Evolutionary conservation across 2,888 invertebrate genomes (phyloP).

Genomic region (Sinhomidia bicolor): DNA sequence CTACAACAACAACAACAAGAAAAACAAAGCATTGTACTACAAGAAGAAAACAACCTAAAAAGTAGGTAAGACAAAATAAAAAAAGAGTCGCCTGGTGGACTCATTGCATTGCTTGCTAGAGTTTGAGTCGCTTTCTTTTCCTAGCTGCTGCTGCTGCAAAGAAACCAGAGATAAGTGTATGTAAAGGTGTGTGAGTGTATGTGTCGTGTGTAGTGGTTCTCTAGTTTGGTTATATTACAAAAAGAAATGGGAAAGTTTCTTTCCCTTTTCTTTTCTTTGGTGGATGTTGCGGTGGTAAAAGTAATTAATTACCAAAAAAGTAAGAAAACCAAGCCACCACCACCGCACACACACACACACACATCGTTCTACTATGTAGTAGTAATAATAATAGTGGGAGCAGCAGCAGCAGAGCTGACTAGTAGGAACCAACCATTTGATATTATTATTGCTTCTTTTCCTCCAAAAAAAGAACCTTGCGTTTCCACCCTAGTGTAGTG

Average conservation of each 20-base stretch:
- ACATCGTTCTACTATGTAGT: too few species aligned
- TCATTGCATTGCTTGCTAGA: neutral
- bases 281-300: slow-evolving; percentile 38
- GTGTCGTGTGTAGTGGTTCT: slow-evolving; percentile 36
- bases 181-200: too few species aligned
- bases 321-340: slow-evolving; percentile 20
- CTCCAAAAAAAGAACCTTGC: neutral
- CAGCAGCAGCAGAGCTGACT: neutral
- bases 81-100: too few species aligned
- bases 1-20: neutral
- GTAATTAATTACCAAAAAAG: slow-evolving; percentile 55
- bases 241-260: neutral
- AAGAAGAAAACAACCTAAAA: neutral
- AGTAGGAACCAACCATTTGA: slow-evolving; percentile 28
- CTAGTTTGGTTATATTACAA: slow-evolving; percentile 28
- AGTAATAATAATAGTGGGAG: neutral
- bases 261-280: neutral
- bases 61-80: slow-evolving; percentile 13
- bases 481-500: neutral
- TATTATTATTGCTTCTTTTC: slow-evolving; percentile 34
- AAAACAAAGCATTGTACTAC: neutral
- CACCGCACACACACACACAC: too few species aligned
- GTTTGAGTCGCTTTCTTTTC: neutral
- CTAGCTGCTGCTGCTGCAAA: neutral
- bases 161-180: slow-evolving; percentile 5